Percentiles rank a stretch among this genome's conserved stretches.
Conservation (phyloP, 2,113 vertebrate species). For the Pogonocichla stellata region DNA sequence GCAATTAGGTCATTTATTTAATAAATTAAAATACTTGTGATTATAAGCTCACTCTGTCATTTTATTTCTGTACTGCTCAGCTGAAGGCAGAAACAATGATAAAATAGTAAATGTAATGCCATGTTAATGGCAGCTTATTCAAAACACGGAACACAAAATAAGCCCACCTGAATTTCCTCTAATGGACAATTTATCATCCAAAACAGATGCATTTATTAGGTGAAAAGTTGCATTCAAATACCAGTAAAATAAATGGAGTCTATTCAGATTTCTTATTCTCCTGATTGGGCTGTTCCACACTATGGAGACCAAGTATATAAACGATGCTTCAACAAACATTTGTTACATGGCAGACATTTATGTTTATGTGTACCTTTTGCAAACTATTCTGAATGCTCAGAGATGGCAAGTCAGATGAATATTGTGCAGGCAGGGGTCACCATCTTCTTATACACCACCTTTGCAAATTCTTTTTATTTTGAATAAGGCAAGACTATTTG, state of each 20-base stretch:
- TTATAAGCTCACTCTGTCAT: slow-evolving; percentile 43
- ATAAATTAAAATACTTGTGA: slow-evolving; percentile 68
- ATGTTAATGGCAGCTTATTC: slow-evolving; percentile 48
- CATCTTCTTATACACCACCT: background rate
- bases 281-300: background rate
- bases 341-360: background rate
- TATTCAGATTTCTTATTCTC: slow-evolving; percentile 43
- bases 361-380: slow-evolving; percentile 8
- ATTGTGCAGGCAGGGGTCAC: background rate
- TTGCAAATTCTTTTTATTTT: background rate
- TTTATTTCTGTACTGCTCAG: background rate
- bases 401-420: slow-evolving; percentile 34
- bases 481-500: background rate
- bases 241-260: slow-evolving; percentile 59
- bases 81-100: slow-evolving; percentile 10
- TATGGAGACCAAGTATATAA: slow-evolving; percentile 26
- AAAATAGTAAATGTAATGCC: slow-evolving; percentile 11
- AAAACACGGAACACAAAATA: slow-evolving; percentile 11
- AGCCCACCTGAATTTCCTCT: slow-evolving; percentile 44
- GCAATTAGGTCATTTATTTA: slow-evolving; percentile 70
- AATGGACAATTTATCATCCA: slow-evolving; percentile 63
- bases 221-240: slow-evolving; percentile 51
- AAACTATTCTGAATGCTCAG: slow-evolving; percentile 18
- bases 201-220: slow-evolving; percentile 63
- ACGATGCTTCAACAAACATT: background rate